Evolutionary conservation across 1,140 invertebrate species (phyloP), one percentile per base, ranked within the genome.

Genomic region (Gonioctena quinquepunctata): DNA sequence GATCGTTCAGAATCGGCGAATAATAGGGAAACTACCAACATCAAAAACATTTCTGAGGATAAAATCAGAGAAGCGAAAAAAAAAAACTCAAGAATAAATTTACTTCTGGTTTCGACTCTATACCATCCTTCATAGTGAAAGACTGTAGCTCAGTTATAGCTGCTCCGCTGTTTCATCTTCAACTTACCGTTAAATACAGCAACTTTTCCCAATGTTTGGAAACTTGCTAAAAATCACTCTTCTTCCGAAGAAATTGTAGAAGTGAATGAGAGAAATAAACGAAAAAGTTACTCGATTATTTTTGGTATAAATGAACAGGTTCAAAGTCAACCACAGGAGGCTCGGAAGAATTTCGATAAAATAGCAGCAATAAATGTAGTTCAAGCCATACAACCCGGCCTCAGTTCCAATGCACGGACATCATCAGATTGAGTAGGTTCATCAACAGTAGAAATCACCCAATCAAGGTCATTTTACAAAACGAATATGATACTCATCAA

Each of bases 261-360:
- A 57, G 54, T 65, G 16, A 18, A n/a, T 19, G 48, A 25, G 11
- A 25, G 33, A 33, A 62, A 62, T 62, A 62, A 33, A 18, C 33
- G 25, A 16, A 62, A 62, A n/a, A 62, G 11, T 18, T 28, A 48
- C 18, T 62, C 28, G 28, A 28, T 62, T 23, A 28, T 28, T 28
- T 62, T 62, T n/a, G 54, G 19, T 22, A 25, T 57, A 22, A 57
- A 57, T 21, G 54, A 57, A 25, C 54, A 3, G 54, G 23, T 5
- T 25, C 54, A 57, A 57, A 25, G 23, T n/a, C 23, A 22, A 25
- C 23, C 54, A 21, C 18, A 4, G n/a, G 54, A 57, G 3, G 23
- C 23, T 57, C 19, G 23, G 19, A 57, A 57, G n/a, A 19, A 57
- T n/a, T 22, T 19, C 8, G 54, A 57, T 22, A 57, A 22, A 22